Conservation (phyloP, 2,113 vertebrate genomes). For the Rhea americana region DNA sequence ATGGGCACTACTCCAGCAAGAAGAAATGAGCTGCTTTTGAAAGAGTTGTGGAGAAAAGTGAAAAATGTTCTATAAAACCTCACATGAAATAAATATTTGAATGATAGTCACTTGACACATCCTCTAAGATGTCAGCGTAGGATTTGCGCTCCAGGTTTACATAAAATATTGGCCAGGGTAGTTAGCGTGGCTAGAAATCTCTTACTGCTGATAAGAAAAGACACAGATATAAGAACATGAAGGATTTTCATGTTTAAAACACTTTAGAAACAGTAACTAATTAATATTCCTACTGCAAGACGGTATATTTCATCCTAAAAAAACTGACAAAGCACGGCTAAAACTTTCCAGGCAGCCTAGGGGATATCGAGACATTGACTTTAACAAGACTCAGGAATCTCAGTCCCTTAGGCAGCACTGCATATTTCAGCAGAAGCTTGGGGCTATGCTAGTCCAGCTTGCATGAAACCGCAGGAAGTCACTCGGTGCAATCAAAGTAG, state of each 20-base stretch:
- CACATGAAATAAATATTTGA: slow-evolving; percentile 58
- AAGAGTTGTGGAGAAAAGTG: slow-evolving; percentile 70
- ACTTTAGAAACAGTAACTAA: slow-evolving; percentile 20
- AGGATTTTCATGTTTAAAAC: neutral
- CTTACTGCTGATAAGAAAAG: neutral
- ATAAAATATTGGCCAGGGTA: neutral
- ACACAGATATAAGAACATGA: neutral
- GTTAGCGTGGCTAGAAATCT: neutral
- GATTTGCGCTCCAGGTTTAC: slow-evolving; percentile 1
- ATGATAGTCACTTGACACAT: slow-evolving; percentile 56
- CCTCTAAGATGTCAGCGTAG: neutral
- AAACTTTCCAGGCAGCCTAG: neutral
- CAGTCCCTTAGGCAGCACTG: neutral
- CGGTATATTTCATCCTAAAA: neutral
- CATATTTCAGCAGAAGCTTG: neutral
- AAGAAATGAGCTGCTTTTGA: slow-evolving; percentile 75
- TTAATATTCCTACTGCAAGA: slow-evolving; percentile 23
- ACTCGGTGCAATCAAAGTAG: neutral
- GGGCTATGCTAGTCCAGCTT: neutral
- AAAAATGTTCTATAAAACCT: slow-evolving; percentile 69
- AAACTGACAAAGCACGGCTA: neutral
- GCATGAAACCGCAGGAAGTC: neutral
- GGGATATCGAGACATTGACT: neutral
- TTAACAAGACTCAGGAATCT: neutral
- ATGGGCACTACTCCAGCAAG: slow-evolving; percentile 68